phyloP scores from a whole-genome alignment of 2,888 invertebrate genomes.

The Hirtodrosophila cameraria region DNA sequence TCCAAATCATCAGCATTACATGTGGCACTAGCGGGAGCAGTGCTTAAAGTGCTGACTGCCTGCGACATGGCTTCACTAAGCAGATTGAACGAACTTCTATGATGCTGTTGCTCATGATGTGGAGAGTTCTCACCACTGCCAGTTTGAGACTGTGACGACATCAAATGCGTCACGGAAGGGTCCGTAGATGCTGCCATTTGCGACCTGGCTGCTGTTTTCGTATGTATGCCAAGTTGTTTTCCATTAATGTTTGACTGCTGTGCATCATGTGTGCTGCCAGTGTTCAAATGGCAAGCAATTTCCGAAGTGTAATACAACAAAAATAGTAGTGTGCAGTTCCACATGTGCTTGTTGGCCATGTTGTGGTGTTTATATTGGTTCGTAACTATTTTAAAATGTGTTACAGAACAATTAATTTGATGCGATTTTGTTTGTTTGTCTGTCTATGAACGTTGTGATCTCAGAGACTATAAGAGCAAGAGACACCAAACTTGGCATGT shows the following conservation, averaged over 20 bases:
- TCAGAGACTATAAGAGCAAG: too few relatives aligned
- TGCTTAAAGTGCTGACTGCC: slow-evolving; percentile 85
- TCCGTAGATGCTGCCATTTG: neutral
- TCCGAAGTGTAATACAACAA: slow-evolving; percentile 25
- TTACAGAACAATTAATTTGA: neutral
- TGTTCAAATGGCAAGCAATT: slow-evolving; percentile 4
- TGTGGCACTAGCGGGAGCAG: slow-evolving; percentile 81
- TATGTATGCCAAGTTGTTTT: slow-evolving; percentile 7
- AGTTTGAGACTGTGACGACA: neutral
- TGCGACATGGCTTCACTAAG: slow-evolving; percentile 86
- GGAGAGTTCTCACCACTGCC: slow-evolving; percentile 25
- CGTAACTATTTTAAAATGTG: neutral
- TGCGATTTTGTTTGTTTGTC: too few relatives aligned
- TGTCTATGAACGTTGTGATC: too few relatives aligned
- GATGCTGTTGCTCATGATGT: slow-evolving; percentile 43
- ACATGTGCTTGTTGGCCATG: slow-evolving; percentile 37
- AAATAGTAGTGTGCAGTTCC: slow-evolving; percentile 41
- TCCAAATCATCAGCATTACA: slow-evolving; percentile 88
- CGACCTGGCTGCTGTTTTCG: slow-evolving; percentile 12
- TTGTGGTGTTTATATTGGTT: slow-evolving; percentile 9
- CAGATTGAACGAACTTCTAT: slow-evolving; percentile 84
- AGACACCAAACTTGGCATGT: too few relatives aligned
- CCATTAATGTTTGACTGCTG: slow-evolving; percentile 24
- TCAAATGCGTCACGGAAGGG: slow-evolving; percentile 1
- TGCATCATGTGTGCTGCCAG: slow-evolving; percentile 3